A percentile compares a stretch with the other conserved stretches of the same genome.
Evolutionary conservation across 2,888 invertebrate species (phyloP).

Genomic region (Lydus trimaculatus): DNA sequence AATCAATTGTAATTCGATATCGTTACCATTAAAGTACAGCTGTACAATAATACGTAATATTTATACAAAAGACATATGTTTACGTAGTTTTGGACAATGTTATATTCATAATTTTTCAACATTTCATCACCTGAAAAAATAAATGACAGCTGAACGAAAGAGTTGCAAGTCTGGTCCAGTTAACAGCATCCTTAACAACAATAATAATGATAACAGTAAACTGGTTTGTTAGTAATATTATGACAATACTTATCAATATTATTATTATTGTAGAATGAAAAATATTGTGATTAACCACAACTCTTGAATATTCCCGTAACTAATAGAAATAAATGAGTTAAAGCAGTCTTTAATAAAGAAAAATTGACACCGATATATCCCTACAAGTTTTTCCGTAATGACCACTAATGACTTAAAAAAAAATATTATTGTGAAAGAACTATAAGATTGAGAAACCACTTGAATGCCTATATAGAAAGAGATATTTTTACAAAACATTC

Average conservation of each 20-base stretch:
- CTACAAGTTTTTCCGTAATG: slow-evolving; percentile 1
- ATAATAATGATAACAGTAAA: slow-evolving; percentile 9
- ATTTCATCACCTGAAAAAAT: slow-evolving; percentile 44
- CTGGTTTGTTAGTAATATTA: slow-evolving; percentile 5
- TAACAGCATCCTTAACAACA: slow-evolving; percentile 25
- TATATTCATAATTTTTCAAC: slow-evolving; percentile 18
- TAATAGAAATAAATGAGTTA: neutral
- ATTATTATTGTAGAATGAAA: neutral
- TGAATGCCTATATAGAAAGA: neutral
- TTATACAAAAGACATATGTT: slow-evolving; percentile 15
- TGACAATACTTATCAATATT: slow-evolving; percentile 1
- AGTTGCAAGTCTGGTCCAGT: slow-evolving; percentile 36
- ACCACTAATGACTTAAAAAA: neutral
- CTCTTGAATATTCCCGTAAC: slow-evolving; percentile 9
- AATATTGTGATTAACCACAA: too few species aligned
- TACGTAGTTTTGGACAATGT: slow-evolving; percentile 33
- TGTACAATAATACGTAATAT: slow-evolving; percentile 1
- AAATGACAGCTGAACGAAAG: slow-evolving; percentile 43
- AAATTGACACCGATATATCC: slow-evolving; percentile 3
- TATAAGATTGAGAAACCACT: neutral
- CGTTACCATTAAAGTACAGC: neutral
- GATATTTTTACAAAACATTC: slow-evolving; percentile 7
- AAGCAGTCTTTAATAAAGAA: slow-evolving; percentile 6
- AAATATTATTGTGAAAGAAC: too few species aligned
- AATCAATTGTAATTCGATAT: neutral